Conservation (phyloP, 1,140 invertebrate genomes). For the Drosophila nebulosa region DNA sequence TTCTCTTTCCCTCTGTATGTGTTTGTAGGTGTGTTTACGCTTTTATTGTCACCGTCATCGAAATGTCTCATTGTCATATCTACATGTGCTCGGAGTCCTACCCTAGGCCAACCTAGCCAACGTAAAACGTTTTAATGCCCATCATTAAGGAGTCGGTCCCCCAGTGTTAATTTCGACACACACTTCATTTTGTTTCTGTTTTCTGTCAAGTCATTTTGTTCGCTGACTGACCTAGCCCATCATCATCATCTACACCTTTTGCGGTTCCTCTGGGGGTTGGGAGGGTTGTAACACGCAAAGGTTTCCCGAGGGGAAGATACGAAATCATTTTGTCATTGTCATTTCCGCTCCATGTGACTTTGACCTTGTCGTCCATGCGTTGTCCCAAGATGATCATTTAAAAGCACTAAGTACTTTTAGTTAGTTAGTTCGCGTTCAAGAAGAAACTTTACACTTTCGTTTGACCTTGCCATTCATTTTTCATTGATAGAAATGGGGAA, state of each 20-base stretch:
- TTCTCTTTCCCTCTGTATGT: neutral
- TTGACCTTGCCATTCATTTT: constrained; percentile 77
- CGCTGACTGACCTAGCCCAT: constrained; percentile 34
- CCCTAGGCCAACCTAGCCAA: constrained; percentile 1
- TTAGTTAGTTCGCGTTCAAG: no score
- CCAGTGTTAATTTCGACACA: constrained; percentile 33
- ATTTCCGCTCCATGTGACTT: neutral
- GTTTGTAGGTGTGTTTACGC: constrained; percentile 57
- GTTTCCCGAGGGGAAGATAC: neutral
- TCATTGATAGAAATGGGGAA: constrained; percentile 38
- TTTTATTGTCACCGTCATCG: constrained; percentile 59
- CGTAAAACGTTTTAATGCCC: constrained; percentile 34
- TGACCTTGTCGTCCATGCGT: neutral
- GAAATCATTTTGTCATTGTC: neutral
- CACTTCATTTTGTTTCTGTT: constrained; percentile 27
- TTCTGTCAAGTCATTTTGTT: neutral
- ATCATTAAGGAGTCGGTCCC: constrained; percentile 47
- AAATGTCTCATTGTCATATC: constrained; percentile 37
- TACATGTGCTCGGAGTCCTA: constrained; percentile 22
- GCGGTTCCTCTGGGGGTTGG: neutral
- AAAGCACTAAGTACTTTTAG: neutral
- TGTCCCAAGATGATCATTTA: neutral
- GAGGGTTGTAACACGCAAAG: neutral
- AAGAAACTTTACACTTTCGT: no score
- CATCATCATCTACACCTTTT: neutral